Evolutionary conservation across 2,888 invertebrate genomes (phyloP).

Genomic region (Odontocolon sp.): DNA sequence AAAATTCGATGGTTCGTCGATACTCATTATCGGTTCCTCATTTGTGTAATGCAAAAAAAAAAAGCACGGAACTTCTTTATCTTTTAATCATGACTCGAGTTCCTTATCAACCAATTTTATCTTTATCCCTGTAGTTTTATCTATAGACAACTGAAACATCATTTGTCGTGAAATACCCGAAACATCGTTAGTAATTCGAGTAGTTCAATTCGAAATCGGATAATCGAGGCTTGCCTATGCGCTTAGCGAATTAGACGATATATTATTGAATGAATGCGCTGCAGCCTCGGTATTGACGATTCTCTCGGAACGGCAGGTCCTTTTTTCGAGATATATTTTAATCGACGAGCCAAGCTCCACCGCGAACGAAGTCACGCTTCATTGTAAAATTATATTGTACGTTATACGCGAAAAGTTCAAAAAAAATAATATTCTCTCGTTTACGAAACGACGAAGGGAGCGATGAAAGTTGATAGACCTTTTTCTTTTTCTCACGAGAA

Average conservation of each 20-base stretch:
- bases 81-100: neutral
- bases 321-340: constrained; percentile 7
- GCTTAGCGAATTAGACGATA: constrained; percentile 11
- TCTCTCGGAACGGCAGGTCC: constrained; percentile 25
- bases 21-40: constrained; percentile 2
- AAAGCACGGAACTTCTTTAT: neutral
- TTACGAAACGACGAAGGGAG: neutral
- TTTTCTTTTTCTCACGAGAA: neutral
- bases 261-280: neutral
- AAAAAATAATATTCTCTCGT: neutral
- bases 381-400: constrained; percentile 43
- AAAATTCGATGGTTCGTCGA: constrained; percentile 35
- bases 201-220: neutral
- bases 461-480: too few relatives aligned
- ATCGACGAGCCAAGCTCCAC: constrained; percentile 42
- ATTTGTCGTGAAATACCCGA: neutral
- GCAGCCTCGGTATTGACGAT: neutral
- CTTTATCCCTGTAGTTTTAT: neutral
- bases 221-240: neutral
- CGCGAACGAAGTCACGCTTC: constrained; percentile 40
- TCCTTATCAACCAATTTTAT: neutral
- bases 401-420: constrained; percentile 7
- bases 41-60: too few relatives aligned
- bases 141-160: neutral
- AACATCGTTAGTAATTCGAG: neutral